phyloP scores from a whole-genome alignment of 2,797 vertebrate genomes.

The Cebuella pygmaea region DNA sequence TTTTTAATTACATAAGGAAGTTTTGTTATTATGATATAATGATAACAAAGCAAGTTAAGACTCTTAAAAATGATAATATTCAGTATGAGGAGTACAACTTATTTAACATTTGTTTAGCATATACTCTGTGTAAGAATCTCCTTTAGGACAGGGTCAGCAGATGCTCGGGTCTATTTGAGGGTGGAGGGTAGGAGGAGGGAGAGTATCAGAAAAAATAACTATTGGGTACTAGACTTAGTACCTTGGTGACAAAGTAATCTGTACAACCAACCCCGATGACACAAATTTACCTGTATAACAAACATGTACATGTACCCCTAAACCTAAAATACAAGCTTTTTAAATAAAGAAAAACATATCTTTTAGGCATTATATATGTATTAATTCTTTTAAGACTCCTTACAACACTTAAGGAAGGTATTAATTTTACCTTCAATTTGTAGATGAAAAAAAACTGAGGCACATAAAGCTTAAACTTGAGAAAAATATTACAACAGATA shows the following conservation, averaged over 20 bases:
- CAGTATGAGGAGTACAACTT: not conserved
- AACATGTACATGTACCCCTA: not conserved
- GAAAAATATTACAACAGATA: not conserved
- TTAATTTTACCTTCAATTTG: not conserved
- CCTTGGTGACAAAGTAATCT: not conserved
- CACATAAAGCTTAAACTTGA: not conserved
- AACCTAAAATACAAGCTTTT: not conserved
- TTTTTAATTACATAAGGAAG: conserved; percentile 11
- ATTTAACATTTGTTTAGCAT: not conserved
- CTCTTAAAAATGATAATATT: conserved; percentile 4
- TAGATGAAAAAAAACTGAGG: not conserved
- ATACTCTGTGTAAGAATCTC: not conserved
- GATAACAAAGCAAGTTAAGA: not conserved
- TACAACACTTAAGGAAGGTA: not conserved
- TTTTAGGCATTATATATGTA: not conserved
- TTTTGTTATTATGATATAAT: not conserved
- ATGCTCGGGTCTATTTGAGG: not conserved
- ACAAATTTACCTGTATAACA: not conserved
- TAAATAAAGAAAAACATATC: not conserved
- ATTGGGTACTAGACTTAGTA: not conserved
- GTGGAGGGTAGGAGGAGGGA: not conserved
- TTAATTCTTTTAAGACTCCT: not conserved
- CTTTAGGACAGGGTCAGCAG: not conserved
- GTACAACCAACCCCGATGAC: not conserved
- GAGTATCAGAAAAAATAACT: not conserved